Evolutionary conservation across 2,888 invertebrate species (phyloP).

Genomic region (Acrobeloides nanus): DNA sequence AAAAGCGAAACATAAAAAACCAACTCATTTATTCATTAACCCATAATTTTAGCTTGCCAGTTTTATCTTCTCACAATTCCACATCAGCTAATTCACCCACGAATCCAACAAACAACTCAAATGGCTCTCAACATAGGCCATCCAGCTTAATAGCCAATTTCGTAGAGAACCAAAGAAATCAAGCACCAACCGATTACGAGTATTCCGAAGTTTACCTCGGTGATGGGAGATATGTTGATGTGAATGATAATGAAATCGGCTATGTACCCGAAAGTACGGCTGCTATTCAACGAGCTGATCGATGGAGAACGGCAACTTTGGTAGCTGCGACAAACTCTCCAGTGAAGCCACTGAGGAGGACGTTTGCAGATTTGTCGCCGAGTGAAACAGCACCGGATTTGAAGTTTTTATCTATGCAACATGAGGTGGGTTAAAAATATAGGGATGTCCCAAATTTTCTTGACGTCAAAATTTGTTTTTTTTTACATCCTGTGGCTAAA

Average conservation of each 20-base stretch:
- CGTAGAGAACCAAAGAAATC: constrained; percentile 27
- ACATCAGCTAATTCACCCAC: constrained; percentile 2
- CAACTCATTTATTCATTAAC: too few species aligned
- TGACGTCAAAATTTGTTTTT: too few species aligned
- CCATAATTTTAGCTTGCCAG: too few species aligned
- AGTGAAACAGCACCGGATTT: constrained; percentile 37
- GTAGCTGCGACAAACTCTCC: constrained; percentile 3
- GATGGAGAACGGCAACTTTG: neutral
- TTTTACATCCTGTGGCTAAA: too few species aligned
- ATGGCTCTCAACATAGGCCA: constrained; percentile 24
- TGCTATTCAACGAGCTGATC: constrained; percentile 20
- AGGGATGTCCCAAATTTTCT: too few species aligned
- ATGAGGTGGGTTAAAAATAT: constrained; percentile 40
- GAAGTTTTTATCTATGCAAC: constrained; percentile 47
- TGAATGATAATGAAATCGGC: constrained; percentile 53
- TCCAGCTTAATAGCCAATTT: constrained; percentile 43
- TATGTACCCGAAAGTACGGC: constrained; percentile 28
- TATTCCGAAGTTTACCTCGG: constrained; percentile 34
- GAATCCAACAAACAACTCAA: neutral
- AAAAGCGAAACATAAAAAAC: too few species aligned
- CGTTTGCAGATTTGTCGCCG: constrained; percentile 42
- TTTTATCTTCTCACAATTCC: too few species aligned
- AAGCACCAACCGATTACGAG: constrained; percentile 22
- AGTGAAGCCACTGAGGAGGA: constrained; percentile 28
- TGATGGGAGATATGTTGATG: constrained; percentile 42